Evolutionary conservation across 2,797 vertebrate species (phyloP).

Genomic region (Ceryle rudis): DNA sequence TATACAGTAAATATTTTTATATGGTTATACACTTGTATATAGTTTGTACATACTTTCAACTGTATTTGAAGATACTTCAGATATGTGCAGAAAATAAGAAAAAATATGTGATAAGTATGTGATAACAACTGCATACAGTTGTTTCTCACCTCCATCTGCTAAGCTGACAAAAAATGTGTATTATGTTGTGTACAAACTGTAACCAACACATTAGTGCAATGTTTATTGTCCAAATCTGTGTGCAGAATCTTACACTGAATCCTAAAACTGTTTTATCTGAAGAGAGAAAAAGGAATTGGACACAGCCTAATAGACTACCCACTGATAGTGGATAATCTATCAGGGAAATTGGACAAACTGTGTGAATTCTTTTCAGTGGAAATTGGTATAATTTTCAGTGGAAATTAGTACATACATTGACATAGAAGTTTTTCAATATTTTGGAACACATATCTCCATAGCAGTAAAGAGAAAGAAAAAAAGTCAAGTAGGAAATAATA

Average conservation of each 20-base stretch:
- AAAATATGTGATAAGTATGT: background rate
- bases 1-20: background rate
- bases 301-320: background rate
- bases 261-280: background rate
- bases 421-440: background rate
- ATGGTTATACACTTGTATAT: background rate
- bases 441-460: background rate
- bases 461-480: background rate
- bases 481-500: background rate
- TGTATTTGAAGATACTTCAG: background rate
- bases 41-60: background rate
- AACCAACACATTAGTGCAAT: background rate
- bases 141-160: background rate
- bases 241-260: background rate
- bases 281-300: background rate
- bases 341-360: background rate
- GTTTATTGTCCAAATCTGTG: background rate
- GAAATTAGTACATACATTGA: background rate
- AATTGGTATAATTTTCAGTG: background rate
- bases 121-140: background rate
- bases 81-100: background rate
- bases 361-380: background rate
- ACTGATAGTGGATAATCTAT: background rate
- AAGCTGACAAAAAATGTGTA: background rate
- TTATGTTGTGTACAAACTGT: background rate